phyloP scores from a whole-genome alignment of 2,888 invertebrate species.

The Oscheius myriophilus region DNA sequence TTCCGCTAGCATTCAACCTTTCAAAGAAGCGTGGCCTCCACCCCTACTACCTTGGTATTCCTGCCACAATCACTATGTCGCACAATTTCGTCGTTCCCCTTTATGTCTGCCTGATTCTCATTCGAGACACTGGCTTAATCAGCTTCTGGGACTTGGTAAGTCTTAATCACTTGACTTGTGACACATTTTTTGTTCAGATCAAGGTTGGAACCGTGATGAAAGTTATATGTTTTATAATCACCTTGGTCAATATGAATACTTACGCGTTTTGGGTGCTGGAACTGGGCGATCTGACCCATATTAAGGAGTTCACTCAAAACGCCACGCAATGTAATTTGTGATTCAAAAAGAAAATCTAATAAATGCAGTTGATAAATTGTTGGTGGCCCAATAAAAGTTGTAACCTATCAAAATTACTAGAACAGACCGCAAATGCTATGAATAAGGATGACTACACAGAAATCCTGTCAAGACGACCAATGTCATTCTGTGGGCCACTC shows the following conservation, averaged over 20 bases:
- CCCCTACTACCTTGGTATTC: conserved; percentile 16
- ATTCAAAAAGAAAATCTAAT: too few species aligned
- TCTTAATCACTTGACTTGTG: too few species aligned
- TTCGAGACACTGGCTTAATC: conserved; percentile 62
- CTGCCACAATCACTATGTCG: conserved; percentile 40
- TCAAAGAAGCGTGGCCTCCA: conserved; percentile 7
- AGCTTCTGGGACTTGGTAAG: conserved; percentile 43
- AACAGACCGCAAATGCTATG: too few species aligned
- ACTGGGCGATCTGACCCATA: conserved; percentile 20
- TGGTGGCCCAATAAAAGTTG: too few species aligned
- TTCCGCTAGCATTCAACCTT: conserved; percentile 3
- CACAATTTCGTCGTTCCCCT: conserved; percentile 7
- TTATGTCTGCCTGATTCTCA: conserved; percentile 72
- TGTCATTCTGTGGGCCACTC: too few species aligned
- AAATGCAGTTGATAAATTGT: too few species aligned
- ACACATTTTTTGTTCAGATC: conserved; percentile 39
- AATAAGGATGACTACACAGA: too few species aligned
- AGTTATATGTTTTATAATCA: conserved; percentile 46
- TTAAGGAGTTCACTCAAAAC: too few species aligned
- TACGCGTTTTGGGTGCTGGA: conserved; percentile 50
- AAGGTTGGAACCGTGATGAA: conserved; percentile 48
- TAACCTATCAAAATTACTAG: too few species aligned
- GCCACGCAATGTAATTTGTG: too few species aligned
- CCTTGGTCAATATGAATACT: conserved; percentile 51
- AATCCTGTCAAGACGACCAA: too few species aligned